phyloP scores from a whole-genome alignment of 2,888 invertebrate genomes.

The Hydrotaea diabolus region DNA sequence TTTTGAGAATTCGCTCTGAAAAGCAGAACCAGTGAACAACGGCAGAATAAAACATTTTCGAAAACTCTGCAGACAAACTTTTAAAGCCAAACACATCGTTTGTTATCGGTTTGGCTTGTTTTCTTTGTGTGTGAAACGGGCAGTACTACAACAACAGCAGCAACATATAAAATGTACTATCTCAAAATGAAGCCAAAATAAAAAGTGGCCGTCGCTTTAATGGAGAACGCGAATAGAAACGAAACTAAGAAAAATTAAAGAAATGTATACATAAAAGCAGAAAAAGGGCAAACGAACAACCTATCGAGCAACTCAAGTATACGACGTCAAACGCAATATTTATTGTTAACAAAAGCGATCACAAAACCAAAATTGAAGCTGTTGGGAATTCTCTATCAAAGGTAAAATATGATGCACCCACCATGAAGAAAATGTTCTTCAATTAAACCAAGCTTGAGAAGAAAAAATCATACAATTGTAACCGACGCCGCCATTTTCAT shows the following conservation, averaged over 20 bases:
- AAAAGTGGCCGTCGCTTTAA: constrained; percentile 41
- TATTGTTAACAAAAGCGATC: constrained; percentile 17
- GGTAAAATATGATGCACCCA: constrained; percentile 42
- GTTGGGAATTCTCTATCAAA: constrained; percentile 46
- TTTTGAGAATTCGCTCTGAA: constrained; percentile 60
- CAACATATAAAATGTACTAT: constrained; percentile 44
- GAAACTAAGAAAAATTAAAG: constrained; percentile 2
- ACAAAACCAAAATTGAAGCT: constrained; percentile 43
- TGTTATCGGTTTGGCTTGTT: constrained; percentile 54
- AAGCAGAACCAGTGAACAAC: constrained; percentile 39
- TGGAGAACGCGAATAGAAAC: constrained; percentile 13
- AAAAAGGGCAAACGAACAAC: constrained; percentile 17
- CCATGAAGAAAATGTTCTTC: not conserved
- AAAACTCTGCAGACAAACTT: constrained; percentile 57
- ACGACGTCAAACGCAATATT: not conserved
- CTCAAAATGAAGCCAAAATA: constrained; percentile 58
- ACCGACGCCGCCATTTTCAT: constrained; percentile 69
- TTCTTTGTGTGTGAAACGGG: constrained; percentile 52
- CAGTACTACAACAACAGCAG: not conserved
- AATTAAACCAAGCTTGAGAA: constrained; percentile 30
- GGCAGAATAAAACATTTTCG: not conserved
- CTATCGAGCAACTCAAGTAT: constrained; percentile 8
- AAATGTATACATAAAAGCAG: constrained; percentile 54
- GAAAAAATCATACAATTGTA: constrained; percentile 55
- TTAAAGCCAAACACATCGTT: constrained; percentile 53